Evolutionary conservation across 1,140 invertebrate species (phyloP), one percentile per base, ranked within the genome.

Genomic region (Neodiprion fabricii): DNA sequence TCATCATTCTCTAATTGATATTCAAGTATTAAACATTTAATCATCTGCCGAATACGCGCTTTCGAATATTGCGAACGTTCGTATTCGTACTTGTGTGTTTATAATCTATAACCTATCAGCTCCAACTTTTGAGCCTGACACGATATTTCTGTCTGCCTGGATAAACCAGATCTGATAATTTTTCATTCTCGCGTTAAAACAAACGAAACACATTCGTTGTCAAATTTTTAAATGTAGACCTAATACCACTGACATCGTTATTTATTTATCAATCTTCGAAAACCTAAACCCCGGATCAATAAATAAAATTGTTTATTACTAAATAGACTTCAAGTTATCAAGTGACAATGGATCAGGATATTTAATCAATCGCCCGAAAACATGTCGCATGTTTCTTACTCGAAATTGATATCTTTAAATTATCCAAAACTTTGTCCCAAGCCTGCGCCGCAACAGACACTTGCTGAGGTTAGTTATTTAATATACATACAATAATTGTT

Each of bases 371-470:
- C 50, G 10, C 1, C 10, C 10, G n/a, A 53, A 53, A 82, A 80
- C 75, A 84, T 85, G 81, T 79, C 81, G 67, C 75, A 78, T 73
- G 68, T 78, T 23, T 53, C 80, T n/a, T 61, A 80, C 48, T 80
- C 80, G 40, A 83, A 83, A 47, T 17, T 82, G 23, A 67, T 79
- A 70, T 14, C 81, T 12, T 70, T 78, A 48, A 74, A 74, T 48
- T 76, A 53, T 21, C 49, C 75, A 2, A 80, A 66, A 21, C 67
- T 76, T 12, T 47, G 66, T 49, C 49, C 61, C 12, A 65, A 74
- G 10, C 61, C 72, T 21, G 0, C 50, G 10, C 48, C 71, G 47
- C 76, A 74, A 14, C 49, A 66, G 7, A 70, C 74, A 17, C 65
- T 81, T 14, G 76, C 74, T 23, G 79, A 81, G 23, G 81, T 82